A percentile compares a stretch with the other conserved stretches of the same genome.
phyloP scores from a whole-genome alignment of 2,113 vertebrate species.

The Actinemys pallida region DNA sequence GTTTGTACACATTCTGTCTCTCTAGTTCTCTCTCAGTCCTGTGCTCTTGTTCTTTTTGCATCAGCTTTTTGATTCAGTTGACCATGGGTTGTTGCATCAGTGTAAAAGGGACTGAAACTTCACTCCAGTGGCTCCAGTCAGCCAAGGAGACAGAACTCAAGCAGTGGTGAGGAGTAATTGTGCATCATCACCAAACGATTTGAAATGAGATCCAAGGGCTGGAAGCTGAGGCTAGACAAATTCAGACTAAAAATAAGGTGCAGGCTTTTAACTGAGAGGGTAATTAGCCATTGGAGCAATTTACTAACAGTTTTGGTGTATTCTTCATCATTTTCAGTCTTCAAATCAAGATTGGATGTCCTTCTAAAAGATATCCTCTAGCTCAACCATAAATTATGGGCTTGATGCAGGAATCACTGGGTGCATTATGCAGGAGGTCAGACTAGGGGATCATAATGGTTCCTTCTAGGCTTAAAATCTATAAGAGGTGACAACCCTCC shows the following conservation, averaged over 20 bases:
- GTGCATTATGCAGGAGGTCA: no score
- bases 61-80: background rate
- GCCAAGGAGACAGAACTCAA: background rate
- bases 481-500: background rate
- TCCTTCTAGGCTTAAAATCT: background rate
- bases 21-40: background rate
- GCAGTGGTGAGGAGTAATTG: background rate
- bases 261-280: background rate
- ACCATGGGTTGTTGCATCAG: rapidly evolving
- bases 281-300: background rate
- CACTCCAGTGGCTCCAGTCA: background rate
- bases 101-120: background rate
- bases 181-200: background rate
- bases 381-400: background rate
- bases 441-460: background rate
- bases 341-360: background rate
- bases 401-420: background rate
- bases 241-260: background rate
- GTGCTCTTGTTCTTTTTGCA: background rate
- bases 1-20: background rate
- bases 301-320: background rate
- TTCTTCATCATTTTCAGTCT: background rate
- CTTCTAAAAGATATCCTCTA: background rate
- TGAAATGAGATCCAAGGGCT: background rate
- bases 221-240: background rate